Conservation (phyloP, 2,888 invertebrate species). For the Nephrotoma flavescens region DNA sequence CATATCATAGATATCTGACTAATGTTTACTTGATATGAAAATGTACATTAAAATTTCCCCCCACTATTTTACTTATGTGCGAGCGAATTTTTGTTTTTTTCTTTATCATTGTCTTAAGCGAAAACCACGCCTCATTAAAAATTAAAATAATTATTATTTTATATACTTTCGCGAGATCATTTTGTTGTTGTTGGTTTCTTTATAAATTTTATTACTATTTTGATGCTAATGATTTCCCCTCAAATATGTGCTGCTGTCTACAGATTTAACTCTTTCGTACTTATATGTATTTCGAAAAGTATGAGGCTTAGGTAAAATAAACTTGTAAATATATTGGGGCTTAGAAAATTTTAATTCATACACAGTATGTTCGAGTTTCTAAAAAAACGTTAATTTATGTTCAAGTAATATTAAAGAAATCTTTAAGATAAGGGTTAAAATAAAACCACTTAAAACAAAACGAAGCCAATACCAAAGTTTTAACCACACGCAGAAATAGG, state of each 20-base stretch:
- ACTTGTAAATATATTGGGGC: no score
- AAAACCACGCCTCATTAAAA: not conserved
- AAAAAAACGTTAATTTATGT: no score
- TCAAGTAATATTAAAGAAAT: no score
- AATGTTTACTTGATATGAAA: not conserved
- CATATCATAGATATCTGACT: not conserved
- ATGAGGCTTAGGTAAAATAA: no score
- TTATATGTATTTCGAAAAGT: no score
- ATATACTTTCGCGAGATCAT: not conserved
- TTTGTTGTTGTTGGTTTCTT: not conserved
- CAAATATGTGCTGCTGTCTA: not conserved
- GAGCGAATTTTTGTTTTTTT: not conserved
- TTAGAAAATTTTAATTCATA: no score
- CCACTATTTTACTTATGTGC: not conserved
- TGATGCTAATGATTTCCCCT: not conserved
- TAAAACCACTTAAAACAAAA: no score
- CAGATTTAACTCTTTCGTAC: not conserved
- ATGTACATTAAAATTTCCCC: not conserved
- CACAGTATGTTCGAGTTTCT: no score
- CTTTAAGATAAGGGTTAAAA: no score
- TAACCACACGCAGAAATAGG: no score
- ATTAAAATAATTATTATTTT: not conserved
- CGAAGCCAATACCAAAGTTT: no score
- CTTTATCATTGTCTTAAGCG: not conserved
- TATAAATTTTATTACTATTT: not conserved